Base-by-base conservation (phyloP, 2,888 invertebrate species). In the Carabus problematicus region DNA sequence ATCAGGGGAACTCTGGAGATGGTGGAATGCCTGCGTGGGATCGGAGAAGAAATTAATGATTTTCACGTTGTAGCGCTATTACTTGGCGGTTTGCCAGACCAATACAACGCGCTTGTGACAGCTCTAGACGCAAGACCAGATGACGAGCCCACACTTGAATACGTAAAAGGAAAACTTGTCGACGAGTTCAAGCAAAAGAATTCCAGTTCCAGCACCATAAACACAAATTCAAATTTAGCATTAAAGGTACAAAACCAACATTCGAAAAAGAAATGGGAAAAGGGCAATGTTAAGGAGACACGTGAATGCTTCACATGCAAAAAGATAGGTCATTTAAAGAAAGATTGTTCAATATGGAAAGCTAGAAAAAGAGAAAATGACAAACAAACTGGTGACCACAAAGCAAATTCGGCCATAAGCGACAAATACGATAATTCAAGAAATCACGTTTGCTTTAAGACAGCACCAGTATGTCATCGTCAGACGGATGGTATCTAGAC, bases 141-240 rank as follows among this genome's bases (percentile, higher is more conserved):
- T 43, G 69, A 71, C 16, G 71, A 63, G 42, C 52, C 69, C 18
- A 56, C 68, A 8, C 49, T 70, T n/a, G 70, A 70, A 43, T 67
- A 67, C 49, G 67, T 70, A 7, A 66, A 67, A 40, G n/a, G 62
- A 68, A 14, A 71, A 71, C 69, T 40, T 69, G 9, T 29, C 29
- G 29, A 29, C 29, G 29, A 29, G 29, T 29, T 29, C 29, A 29
- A 29, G 29, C 29, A 6, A 29, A 29, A 29, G 29, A 29, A 29
- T 29, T 29, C 29, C n/a, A n/a, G n/a, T n/a, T n/a, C n/a, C 29
- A 29, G 29, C 29, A 29, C 29, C 29, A 2, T 29, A 2, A 29
- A 29, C 29, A 29, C 29, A 29, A 29, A 29, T 29, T 29, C n/a
- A 7, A 12, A 45, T 12, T 12, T 7, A 45, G n/a, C 11, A 45